phyloP scores from a whole-genome alignment of 2,797 vertebrate species.

The Anisognathus igniventris region DNA sequence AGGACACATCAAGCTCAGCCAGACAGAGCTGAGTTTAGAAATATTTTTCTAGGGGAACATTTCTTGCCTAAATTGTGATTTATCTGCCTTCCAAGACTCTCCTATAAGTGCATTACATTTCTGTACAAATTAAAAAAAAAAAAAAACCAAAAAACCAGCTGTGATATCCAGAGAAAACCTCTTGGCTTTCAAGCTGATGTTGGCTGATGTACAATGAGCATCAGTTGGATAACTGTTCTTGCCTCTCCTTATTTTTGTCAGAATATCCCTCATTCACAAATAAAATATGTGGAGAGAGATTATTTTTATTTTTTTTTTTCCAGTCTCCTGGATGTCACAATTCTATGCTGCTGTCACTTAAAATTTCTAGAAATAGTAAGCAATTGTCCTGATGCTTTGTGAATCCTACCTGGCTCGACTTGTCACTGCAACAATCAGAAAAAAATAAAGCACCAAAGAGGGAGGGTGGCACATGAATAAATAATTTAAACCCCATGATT shows the following conservation, averaged over 20 bases:
- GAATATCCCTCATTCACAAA: not conserved
- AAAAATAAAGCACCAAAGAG: not conserved
- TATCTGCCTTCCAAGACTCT: not conserved
- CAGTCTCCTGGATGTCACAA: not conserved
- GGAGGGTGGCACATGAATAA: constrained; percentile 24
- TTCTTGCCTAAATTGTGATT: not conserved
- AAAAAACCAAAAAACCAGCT: not conserved
- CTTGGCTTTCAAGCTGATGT: not conserved
- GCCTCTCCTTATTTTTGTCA: not conserved
- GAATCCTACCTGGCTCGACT: not conserved
- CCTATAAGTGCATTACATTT: not conserved
- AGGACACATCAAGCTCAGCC: not conserved
- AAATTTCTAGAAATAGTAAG: not conserved
- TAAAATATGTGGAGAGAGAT: not conserved
- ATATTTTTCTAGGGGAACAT: not conserved
- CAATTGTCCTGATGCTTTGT: not conserved
- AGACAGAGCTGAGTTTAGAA: not conserved
- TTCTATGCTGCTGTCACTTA: not conserved
- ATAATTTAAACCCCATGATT: constrained; percentile 21
- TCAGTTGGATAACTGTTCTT: not conserved
- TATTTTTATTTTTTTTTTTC: not conserved
- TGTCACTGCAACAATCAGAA: not conserved
- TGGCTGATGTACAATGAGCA: not conserved
- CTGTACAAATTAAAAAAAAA: not conserved
- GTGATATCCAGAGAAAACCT: not conserved